A percentile compares a stretch with the other conserved stretches of the same genome.
Conservation (phyloP, 2,797 vertebrate species). For the Sciaenops ocellatus region DNA sequence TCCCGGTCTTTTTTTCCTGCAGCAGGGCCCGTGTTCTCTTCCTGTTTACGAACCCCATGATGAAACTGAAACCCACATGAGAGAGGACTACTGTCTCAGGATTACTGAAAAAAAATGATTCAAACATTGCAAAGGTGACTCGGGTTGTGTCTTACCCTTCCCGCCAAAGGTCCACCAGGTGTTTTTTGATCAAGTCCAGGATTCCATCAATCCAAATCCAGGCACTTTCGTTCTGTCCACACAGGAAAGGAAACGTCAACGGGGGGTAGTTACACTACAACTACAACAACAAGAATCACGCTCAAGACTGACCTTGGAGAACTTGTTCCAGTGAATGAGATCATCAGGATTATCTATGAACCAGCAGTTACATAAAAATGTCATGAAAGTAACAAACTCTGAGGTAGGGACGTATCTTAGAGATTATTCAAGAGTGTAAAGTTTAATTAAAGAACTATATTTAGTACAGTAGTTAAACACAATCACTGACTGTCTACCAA, state of each 20-base stretch:
- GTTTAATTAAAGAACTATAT: neutral
- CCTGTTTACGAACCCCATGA: constrained; percentile 95
- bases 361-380: neutral
- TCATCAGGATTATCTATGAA: constrained; percentile 84
- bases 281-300: neutral
- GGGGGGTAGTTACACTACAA: too few relatives aligned
- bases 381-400: neutral
- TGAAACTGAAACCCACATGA: constrained; percentile 81
- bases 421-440: too few relatives aligned
- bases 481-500: too few relatives aligned
- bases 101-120: neutral
- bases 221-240: constrained; percentile 85
- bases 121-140: neutral
- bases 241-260: constrained; percentile 11
- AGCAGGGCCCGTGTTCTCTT: constrained; percentile 85
- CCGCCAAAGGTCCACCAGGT: constrained; percentile 90
- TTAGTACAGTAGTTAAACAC: neutral
- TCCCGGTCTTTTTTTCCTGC: constrained; percentile 86
- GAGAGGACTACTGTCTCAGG: neutral
- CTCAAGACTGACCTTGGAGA: constrained; percentile 88
- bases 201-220: constrained; percentile 95
- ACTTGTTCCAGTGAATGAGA: constrained; percentile 89
- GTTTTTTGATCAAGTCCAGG: constrained; percentile 91
- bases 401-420: too few relatives aligned
- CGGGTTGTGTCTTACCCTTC: constrained; percentile 86